Base-by-base conservation (phyloP, 2,797 vertebrate species). In the Hydrolagus colliei region DNA sequence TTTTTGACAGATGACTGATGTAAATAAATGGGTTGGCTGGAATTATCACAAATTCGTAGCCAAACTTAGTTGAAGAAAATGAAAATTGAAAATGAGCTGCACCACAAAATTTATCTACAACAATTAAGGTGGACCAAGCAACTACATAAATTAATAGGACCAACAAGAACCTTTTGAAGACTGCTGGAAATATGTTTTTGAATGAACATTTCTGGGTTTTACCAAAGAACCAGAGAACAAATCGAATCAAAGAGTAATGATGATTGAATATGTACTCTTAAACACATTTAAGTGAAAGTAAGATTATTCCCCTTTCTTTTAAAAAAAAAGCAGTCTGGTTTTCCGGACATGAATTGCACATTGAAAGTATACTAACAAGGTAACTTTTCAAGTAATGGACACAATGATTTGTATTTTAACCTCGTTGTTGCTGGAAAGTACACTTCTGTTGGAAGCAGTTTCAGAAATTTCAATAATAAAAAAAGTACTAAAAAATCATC, bases 321-420 rank as follows among this genome's bases (percentile, higher is more conserved):
- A 0, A 6, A 71, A 71, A 52, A 52, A 84, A 68, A 67, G n/a
- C 27, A 68, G 16, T 65, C 62, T 67, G 61, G 2, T 82, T 82
- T 9, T 82, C 67, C 27, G 67, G 79, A 87, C 87, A 86, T 88
- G 88, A 91, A 93, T 93, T 93, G 90, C 93, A 94, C 92, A 92
- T 88, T 88, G 89, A 93, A 91, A 90, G 89, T 61, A 85, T 89
- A 92, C 88, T 90, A 89, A 88, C 91, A 86, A 91, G 90, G 85
- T 87, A 85, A 86, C 86, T 79, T 87, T 94, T 94, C 93, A 93
- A 93, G 92, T 93, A 93, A 89, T 86, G 76, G 11, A 41, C 85
- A 85, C n/a, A 67, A 61, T 65, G 65, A 86, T 82, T 78, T 73
- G 72, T 27, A 88, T 87, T 59, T 86, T 75, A 87, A 89, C 86